Evolutionary conservation across 2,113 vertebrate species (phyloP).

Genomic region (Neotoma lepida): DNA sequence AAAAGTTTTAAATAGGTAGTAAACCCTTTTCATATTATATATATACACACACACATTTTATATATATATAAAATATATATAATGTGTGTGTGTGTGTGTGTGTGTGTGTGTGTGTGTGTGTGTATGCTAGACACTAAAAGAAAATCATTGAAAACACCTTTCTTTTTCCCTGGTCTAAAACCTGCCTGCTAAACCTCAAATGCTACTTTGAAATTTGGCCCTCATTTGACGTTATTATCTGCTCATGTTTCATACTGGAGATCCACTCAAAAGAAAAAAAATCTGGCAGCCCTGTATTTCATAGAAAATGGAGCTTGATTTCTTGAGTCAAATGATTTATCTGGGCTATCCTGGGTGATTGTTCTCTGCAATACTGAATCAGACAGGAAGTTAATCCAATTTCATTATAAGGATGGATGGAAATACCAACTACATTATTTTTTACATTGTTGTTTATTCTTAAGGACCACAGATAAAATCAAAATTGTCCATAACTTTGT

Average conservation of each 20-base stretch:
- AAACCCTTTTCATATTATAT: background rate
- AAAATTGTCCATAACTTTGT: conserved; percentile 48
- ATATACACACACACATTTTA: no score
- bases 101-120: background rate
- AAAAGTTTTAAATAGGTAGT: conserved; percentile 23
- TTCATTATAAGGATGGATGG: conserved; percentile 53
- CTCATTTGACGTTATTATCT: conserved; percentile 58
- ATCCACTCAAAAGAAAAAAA: background rate
- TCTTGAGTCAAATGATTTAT: conserved; percentile 71
- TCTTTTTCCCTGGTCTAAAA: background rate
- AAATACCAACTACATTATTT: conserved; percentile 56
- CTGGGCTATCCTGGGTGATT: conserved; percentile 61
- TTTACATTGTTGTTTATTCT: conserved; percentile 61
- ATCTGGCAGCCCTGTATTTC: conserved; percentile 39
- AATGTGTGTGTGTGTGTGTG: background rate
- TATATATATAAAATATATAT: no score
- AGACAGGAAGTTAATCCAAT: conserved; percentile 69
- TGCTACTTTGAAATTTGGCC: conserved; percentile 30
- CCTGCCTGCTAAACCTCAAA: conserved; percentile 17
- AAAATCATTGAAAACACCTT: background rate
- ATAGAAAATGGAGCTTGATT: conserved; percentile 59
- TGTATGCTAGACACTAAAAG: conserved; percentile 4
- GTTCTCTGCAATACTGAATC: conserved; percentile 68
- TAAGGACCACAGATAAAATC: conserved; percentile 48
- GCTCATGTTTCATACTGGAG: conserved; percentile 1